Conservation (phyloP, 2,113 vertebrate species). For the Xiphophorus couchianus region DNA sequence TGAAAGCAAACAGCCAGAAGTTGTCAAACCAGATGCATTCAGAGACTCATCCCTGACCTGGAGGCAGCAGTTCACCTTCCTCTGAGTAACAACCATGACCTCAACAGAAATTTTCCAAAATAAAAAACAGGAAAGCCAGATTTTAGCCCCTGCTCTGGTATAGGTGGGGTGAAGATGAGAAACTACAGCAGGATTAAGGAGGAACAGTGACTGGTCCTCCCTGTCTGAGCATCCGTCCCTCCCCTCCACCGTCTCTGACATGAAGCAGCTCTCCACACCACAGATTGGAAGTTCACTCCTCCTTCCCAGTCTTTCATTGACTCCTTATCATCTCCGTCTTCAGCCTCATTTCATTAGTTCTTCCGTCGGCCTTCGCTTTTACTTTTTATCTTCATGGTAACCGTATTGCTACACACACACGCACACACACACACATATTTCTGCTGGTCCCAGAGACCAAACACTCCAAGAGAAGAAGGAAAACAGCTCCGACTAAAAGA, state of each 20-base stretch:
- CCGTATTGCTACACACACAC: constrained; percentile 13
- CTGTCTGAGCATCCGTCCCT: not conserved
- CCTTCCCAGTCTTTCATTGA: not conserved
- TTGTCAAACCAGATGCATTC: no score
- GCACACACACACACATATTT: constrained; percentile 32
- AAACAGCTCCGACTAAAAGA: constrained; percentile 28
- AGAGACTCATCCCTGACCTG: no score
- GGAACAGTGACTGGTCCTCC: not conserved
- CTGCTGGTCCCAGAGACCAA: constrained; percentile 56
- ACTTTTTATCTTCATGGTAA: constrained; percentile 14
- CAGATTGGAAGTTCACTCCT: not conserved
- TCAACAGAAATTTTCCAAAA: no score
- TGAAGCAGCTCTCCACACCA: constrained; percentile 44
- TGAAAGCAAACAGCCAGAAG: no score
- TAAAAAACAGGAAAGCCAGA: no score
- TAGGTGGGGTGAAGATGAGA: no score
- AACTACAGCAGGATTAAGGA: no score
- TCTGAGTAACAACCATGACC: no score
- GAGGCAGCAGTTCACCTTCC: no score
- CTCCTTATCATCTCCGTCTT: constrained; percentile 8
- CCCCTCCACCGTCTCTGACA: not conserved
- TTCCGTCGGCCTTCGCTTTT: constrained; percentile 4
- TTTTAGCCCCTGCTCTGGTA: no score
- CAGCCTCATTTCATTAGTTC: not conserved
- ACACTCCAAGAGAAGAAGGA: constrained; percentile 41